Percentiles rank a stretch among this genome's conserved stretches.
Conservation (phyloP, 1,140 invertebrate genomes). For the Ylistrum balloti region DNA sequence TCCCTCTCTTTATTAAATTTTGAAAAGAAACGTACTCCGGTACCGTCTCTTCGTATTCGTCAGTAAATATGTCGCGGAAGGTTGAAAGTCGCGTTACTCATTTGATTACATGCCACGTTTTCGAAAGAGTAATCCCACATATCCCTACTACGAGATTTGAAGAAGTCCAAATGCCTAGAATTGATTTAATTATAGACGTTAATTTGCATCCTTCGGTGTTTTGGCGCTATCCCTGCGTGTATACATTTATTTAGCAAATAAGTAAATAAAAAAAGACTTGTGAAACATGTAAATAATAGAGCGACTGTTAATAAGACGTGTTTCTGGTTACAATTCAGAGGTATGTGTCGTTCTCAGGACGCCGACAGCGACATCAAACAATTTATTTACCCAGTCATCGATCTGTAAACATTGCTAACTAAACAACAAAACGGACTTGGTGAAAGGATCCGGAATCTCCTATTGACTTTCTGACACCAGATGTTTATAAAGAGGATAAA, state of each 20-base stretch:
- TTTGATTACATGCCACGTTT: neutral
- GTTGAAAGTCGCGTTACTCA: neutral
- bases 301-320: neutral
- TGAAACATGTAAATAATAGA: neutral
- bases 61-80: neutral
- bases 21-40: neutral
- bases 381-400: constrained; percentile 24
- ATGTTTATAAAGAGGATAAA: constrained; percentile 40
- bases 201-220: neutral
- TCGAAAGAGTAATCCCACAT: neutral
- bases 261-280: neutral
- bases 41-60: neutral
- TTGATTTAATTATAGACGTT: neutral
- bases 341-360: constrained; percentile 5
- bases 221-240: neutral
- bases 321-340: neutral
- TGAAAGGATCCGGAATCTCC: constrained; percentile 30
- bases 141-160: neutral
- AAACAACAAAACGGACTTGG: constrained; percentile 22
- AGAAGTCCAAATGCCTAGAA: constrained; percentile 28
- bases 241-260: constrained; percentile 22
- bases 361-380: constrained; percentile 31
- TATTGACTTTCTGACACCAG: constrained; percentile 38
- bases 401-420: constrained; percentile 39
- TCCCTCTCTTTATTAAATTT: neutral